Conservation (phyloP, 2,113 vertebrate genomes). For the Muntiacus muntjak region DNA sequence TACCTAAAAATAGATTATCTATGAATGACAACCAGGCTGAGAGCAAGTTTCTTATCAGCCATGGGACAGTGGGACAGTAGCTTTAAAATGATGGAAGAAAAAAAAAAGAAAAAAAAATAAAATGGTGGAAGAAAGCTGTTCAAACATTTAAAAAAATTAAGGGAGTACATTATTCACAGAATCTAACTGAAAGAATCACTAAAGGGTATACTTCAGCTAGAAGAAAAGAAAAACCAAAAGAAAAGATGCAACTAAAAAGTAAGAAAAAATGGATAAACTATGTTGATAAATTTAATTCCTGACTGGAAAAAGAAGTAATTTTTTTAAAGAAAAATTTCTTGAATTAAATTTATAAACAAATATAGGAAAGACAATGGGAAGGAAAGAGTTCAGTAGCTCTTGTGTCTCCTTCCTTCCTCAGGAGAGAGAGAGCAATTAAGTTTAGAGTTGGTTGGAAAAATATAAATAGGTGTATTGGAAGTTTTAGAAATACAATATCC, state of each 20-base stretch:
- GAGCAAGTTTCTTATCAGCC: neutral
- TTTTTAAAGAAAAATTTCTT: slow-evolving; percentile 25
- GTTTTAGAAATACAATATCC: neutral
- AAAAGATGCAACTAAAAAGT: neutral
- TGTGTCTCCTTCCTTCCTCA: neutral
- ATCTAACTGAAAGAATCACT: neutral
- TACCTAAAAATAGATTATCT: neutral
- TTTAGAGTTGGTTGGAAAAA: neutral
- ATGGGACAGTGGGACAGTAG: neutral
- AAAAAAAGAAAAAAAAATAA: neutral
- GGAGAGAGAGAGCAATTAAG: neutral
- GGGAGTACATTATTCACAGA: neutral
- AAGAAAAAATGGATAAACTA: neutral
- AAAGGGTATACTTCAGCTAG: neutral
- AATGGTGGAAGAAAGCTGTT: neutral
- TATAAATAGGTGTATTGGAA: neutral
- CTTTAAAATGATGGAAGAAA: neutral
- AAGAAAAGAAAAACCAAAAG: neutral
- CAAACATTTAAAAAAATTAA: neutral
- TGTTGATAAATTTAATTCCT: slow-evolving; percentile 5
- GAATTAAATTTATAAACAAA: neutral
- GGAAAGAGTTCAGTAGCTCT: neutral
- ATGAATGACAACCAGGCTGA: neutral
- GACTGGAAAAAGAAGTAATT: neutral
- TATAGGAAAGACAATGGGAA: neutral